Percentiles rank a stretch among this genome's conserved stretches.
These are phyloP conservation scores for Hapalemur alaotrensis DNA, from an alignment of 2,797 vertebrate species.

Conservation along the genomic window DNA sequence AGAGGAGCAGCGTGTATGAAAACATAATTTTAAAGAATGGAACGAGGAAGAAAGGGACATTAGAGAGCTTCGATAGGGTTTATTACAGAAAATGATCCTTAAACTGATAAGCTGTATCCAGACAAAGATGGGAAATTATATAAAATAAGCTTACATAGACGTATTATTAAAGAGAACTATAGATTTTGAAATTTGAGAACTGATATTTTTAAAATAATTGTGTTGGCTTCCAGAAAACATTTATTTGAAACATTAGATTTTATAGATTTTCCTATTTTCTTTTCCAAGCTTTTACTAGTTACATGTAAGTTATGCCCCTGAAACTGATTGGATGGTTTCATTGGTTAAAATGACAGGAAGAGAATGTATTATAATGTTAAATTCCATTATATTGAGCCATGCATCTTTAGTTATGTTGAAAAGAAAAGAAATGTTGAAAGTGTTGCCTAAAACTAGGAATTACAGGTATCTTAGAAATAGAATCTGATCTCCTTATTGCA, in stretches of 20 bases:
- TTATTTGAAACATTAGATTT: conserved; percentile 50
- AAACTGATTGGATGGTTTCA: conserved; percentile 12
- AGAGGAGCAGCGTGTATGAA: neutral
- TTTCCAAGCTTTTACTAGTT: conserved; percentile 3
- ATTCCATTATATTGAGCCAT: neutral
- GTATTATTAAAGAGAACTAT: conserved; percentile 30
- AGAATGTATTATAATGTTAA: conserved; percentile 1
- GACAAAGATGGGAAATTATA: conserved; percentile 36
- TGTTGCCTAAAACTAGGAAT: neutral
- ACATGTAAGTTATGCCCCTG: neutral
- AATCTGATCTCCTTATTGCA: neutral
- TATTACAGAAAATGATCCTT: neutral
- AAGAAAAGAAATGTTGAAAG: neutral
- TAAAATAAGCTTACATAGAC: conserved; percentile 34
- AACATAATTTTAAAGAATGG: neutral
- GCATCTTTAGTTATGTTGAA: conserved; percentile 20
- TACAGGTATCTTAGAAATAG: neutral
- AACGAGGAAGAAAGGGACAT: neutral
- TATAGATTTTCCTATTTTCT: conserved; percentile 47
- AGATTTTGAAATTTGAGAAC: conserved; percentile 50
- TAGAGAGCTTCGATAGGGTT: neutral
- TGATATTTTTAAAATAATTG: conserved; percentile 38
- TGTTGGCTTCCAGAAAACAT: conserved; percentile 20
- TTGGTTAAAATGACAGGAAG: neutral
- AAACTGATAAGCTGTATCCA: neutral